Base-by-base conservation (phyloP, 2,888 invertebrate species). In the Nomada fabriciana region DNA sequence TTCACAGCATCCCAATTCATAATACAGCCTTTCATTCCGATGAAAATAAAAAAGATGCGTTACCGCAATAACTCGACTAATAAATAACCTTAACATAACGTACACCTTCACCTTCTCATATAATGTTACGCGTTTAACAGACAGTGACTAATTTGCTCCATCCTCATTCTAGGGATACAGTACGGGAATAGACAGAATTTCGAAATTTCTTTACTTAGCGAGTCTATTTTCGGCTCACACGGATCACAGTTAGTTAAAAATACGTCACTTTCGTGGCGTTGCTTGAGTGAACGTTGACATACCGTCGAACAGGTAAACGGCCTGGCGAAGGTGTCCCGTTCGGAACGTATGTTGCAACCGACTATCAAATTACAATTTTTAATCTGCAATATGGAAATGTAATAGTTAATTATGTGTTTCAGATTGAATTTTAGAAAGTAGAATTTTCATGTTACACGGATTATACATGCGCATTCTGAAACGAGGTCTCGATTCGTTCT, bases 381-480 rank as follows among this genome's bases (percentile, higher is more conserved):
- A 78, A 80, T 80, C 78, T 68, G 29, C 47, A 47, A 61, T 70
- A 74, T 79, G 78, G 69, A 74, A 74, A 65, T 74, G 18, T 25
- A 64, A 78, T 65, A 73, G 73, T 78, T 74, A 73, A 78, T 78
- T 74, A 69, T 55, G 69, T 47, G 47, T 61, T 74, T 69, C 50
- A 61, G 64, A 81, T 69, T 81, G 53, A 53, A 78, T 67, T 78
- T 78, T 81, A 78, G 79, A 81, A 81, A 81, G 73, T 65, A 23
- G 53, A 60, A 25, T 71, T 61, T 68, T n/a, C 42, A 52, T 43
- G 70, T 60, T 76, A 23, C 53, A 36, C 64, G n/a, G 50, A 18
- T 57, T 2, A 25, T 18, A 7, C 29, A 36, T 60, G 68, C 23
- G 63, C 20, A 23, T 25, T 25, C 36, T 36, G 25, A 53, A 25